Base-by-base conservation (phyloP, 2,888 invertebrate species). In the Drosophila lacicola region DNA sequence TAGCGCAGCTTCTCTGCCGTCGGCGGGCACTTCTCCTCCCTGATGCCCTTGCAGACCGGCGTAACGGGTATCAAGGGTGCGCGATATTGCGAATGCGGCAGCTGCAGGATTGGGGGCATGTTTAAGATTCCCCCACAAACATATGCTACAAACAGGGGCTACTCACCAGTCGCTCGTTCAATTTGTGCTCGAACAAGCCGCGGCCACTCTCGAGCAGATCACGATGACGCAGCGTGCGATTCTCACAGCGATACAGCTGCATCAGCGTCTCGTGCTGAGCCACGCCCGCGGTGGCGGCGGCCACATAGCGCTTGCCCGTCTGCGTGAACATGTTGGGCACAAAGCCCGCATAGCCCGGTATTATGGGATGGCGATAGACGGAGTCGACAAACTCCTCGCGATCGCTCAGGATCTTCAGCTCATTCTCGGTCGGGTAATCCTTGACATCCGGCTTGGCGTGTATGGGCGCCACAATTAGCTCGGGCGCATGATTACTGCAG, bases 291-390 rank as follows among this genome's bases (percentile, higher is more conserved):
- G 95, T 95, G 0, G 96, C 96, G 45, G 94, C 93, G 8, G 96
- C 95, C 2, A 95, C 94, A 91, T 94, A 96, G 46, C 96, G 94
- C 90, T 96, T 95, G 0, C 96, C 96, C 78, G 94, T 94, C 89
- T 94, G 94, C 4, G 94, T 94, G 84, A 94, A 94, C 79, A 95
- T 90, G 77, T 95, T 94, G 4, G 96, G 96, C 39, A 92, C 82
- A 53, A 91, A 92, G 3, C 96, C 96, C 92, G 95, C 95, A 89
- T 96, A 96, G 41, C 96, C 95, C 17, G 96, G 96, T 72, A 95
- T 93, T 92, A 95, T 95, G 2, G 96, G 96, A 92, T 96, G 95
- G 67, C 94, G 94, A 90, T 95, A 96, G 34, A 95, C 93, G 0
- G 95, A 94, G 91, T 96, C 96, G 2, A 95, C 95, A 88, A 94